Conservation (phyloP, 2,888 invertebrate species). For the Caenorhabditis sp. region DNA sequence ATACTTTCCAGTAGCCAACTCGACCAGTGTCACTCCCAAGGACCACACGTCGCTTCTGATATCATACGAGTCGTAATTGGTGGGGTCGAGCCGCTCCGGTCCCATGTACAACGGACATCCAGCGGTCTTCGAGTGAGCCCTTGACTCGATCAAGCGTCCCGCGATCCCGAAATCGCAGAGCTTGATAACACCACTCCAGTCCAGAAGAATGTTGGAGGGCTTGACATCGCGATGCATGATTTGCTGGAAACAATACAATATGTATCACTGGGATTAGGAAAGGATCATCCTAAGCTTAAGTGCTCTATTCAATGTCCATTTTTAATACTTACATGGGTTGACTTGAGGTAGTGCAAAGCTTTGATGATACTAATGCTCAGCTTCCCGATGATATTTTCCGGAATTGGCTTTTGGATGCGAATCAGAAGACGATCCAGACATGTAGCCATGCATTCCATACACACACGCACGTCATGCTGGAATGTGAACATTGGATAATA, state of each 20-base stretch:
- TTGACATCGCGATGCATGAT: slow-evolving; percentile 82
- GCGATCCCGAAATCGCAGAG: slow-evolving; percentile 99
- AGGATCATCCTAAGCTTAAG: slow-evolving; percentile 2
- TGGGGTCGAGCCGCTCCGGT: slow-evolving; percentile 84
- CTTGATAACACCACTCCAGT: slow-evolving; percentile 94
- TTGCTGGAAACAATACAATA: slow-evolving; percentile 69
- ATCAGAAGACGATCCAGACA: slow-evolving; percentile 98
- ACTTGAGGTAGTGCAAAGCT: slow-evolving; percentile 97
- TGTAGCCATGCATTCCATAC: slow-evolving; percentile 99
- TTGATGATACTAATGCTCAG: slow-evolving; percentile 97
- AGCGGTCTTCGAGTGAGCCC: slow-evolving; percentile 86
- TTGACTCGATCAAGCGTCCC: slow-evolving; percentile 93
- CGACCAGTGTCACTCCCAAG: slow-evolving; percentile 90
- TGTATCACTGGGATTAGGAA: slow-evolving; percentile 10
- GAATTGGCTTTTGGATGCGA: slow-evolving; percentile 89
- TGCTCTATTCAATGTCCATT: background rate
- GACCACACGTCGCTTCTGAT: slow-evolving; percentile 99
- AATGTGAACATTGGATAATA: slow-evolving; percentile 28
- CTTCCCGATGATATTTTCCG: slow-evolving; percentile 96
- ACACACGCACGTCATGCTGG: slow-evolving; percentile 94
- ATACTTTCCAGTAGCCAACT: slow-evolving; percentile 96
- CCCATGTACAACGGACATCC: slow-evolving; percentile 99
- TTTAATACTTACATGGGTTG: slow-evolving; percentile 87
- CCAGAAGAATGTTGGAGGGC: slow-evolving; percentile 97
- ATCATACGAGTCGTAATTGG: slow-evolving; percentile 88